Evolutionary conservation across 2,888 invertebrate genomes (phyloP).

Genomic region (Chalcis sispes): DNA sequence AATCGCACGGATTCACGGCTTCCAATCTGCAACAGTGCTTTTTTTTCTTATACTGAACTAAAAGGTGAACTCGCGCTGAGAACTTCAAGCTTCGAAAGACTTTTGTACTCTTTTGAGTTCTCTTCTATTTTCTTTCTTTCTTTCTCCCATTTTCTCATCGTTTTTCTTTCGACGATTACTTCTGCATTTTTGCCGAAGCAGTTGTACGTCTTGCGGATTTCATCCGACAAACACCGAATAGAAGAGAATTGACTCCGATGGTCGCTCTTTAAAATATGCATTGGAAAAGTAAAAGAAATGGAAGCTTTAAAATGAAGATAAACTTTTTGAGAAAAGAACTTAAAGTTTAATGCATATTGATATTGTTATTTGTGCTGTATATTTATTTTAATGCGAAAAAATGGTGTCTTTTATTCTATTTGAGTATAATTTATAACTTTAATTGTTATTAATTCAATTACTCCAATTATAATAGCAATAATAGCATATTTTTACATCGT

Average conservation of each 20-base stretch:
- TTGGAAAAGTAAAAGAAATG: slow-evolving; percentile 20
- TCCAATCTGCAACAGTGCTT: slow-evolving; percentile 34
- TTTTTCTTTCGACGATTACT: background rate
- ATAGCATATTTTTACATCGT: too few relatives aligned
- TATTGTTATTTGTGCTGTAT: too few relatives aligned
- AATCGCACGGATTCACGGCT: slow-evolving; percentile 5
- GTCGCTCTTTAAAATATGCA: slow-evolving; percentile 50
- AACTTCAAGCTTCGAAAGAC: slow-evolving; percentile 14
- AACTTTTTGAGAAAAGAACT: background rate
- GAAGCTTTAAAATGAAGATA: slow-evolving; percentile 8
- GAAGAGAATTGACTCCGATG: slow-evolving; percentile 18
- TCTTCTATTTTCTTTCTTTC: background rate
- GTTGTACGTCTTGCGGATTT: background rate
- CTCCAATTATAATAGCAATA: too few relatives aligned
- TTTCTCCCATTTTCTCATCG: background rate
- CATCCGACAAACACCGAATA: background rate
- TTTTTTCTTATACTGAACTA: background rate
- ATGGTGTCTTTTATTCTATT: too few relatives aligned
- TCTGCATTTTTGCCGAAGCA: background rate
- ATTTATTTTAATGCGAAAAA: too few relatives aligned
- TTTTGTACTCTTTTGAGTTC: slow-evolving; percentile 5
- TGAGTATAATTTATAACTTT: too few relatives aligned
- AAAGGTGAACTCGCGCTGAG: background rate
- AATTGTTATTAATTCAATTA: too few relatives aligned
- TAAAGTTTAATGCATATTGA: background rate